Conservation (phyloP, 2,797 vertebrate genomes). For the Vipera ursinii region DNA sequence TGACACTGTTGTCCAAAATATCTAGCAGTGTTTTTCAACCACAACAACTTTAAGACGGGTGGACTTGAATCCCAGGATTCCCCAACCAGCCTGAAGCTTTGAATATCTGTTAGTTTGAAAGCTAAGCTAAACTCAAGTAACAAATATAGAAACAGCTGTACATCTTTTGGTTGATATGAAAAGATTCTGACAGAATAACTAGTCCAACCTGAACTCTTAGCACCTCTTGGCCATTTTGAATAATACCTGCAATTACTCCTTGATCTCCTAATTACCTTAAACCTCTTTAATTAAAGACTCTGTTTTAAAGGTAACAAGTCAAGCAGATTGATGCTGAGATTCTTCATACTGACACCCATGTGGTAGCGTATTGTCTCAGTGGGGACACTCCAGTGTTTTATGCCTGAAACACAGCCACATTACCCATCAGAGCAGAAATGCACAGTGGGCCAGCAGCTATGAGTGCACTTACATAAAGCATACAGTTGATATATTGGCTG, state of each 20-base stretch:
- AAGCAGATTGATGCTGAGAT: constrained; percentile 18
- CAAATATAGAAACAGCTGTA: background rate
- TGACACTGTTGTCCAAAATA: background rate
- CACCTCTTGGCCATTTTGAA: constrained; percentile 22
- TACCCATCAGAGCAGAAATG: constrained; percentile 27
- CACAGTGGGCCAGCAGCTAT: background rate
- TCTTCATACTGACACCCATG: background rate
- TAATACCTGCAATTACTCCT: constrained; percentile 11
- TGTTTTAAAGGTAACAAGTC: constrained; percentile 13
- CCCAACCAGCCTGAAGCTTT: background rate
- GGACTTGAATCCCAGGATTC: background rate
- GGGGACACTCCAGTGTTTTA: background rate
- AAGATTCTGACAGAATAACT: constrained; percentile 1
- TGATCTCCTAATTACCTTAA: constrained; percentile 6
- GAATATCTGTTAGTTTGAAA: background rate
- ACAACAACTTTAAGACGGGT: background rate
- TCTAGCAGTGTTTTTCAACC: background rate
- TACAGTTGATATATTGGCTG: background rate
- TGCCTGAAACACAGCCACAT: constrained; percentile 37
- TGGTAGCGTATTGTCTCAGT: background rate
- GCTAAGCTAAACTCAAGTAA: background rate
- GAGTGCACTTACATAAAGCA: background rate
- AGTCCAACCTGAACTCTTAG: background rate
- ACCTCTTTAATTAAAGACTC: constrained; percentile 30
- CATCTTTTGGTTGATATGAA: background rate